Percentiles rank a stretch among this genome's conserved stretches.
Conservation (phyloP, 1,140 invertebrate species). For the Campoletis sonorensis region DNA sequence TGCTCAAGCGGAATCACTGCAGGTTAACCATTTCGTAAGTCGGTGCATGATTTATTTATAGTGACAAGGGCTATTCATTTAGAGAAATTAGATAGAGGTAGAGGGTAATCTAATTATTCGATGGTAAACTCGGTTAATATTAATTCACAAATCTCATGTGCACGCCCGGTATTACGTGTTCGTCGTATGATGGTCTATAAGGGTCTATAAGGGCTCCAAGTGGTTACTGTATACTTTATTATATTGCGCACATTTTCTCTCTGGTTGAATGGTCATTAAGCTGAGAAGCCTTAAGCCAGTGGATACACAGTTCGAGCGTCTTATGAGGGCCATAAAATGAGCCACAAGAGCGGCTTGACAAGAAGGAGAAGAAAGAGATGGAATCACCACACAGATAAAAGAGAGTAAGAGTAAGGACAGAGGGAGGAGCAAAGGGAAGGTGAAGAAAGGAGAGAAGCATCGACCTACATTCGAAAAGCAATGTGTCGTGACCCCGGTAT, state of each 20-base stretch:
- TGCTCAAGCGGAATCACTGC: no score
- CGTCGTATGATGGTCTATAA: not conserved
- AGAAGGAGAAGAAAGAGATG: not conserved
- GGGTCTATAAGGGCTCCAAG: not conserved
- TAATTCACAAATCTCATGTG: not conserved
- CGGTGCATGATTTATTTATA: no score
- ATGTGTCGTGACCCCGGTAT: slow-evolving; percentile 43
- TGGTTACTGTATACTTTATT: not conserved
- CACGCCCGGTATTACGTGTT: not conserved
- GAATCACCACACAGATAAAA: not conserved
- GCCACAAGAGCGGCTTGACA: not conserved
- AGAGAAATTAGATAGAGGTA: no score
- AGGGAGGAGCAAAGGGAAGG: not conserved
- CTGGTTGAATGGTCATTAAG: not conserved
- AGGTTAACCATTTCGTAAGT: no score
- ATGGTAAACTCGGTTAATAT: not conserved
- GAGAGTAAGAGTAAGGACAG: slow-evolving; percentile 21
- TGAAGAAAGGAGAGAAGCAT: slow-evolving; percentile 37
- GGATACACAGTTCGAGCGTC: not conserved
- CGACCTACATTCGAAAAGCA: slow-evolving; percentile 43
- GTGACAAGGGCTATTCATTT: no score
- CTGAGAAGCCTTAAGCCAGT: not conserved
- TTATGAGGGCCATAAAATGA: slow-evolving; percentile 20
- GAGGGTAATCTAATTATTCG: not conserved
- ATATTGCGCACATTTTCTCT: not conserved